Conservation (phyloP, 1,140 invertebrate genomes). For the Parapsyche elsis region DNA sequence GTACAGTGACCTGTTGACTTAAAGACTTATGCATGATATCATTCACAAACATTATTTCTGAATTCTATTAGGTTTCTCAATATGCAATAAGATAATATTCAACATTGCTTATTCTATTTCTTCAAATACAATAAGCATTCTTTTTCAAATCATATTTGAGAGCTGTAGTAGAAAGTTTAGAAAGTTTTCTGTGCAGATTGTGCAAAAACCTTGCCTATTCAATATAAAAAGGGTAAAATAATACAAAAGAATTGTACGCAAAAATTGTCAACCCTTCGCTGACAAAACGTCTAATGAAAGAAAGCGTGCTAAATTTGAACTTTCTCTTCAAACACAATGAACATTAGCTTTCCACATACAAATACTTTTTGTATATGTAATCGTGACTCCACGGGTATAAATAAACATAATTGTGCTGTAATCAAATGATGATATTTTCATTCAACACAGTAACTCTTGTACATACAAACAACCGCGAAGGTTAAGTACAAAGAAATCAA, state of each 20-base stretch:
- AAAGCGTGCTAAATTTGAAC: no score
- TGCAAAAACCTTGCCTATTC: background rate
- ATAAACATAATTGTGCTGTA: no score
- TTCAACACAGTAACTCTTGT: no score
- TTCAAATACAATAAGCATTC: no score
- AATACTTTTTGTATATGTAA: no score
- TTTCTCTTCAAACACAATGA: no score
- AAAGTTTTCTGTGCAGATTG: background rate
- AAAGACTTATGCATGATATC: background rate
- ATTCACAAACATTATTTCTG: background rate
- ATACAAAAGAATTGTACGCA: background rate
- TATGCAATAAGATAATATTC: background rate
- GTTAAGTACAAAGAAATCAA: no score
- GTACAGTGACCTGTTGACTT: conserved; percentile 9
- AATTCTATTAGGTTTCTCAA: background rate
- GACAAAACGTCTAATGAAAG: background rate
- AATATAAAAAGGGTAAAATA: background rate
- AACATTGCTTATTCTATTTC: background rate
- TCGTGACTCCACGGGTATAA: no score
- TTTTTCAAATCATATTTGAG: background rate
- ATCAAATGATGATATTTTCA: no score
- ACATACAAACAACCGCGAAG: no score
- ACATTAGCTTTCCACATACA: no score
- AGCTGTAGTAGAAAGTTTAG: background rate
- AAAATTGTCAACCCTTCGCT: background rate